phyloP scores from a whole-genome alignment of 2,797 vertebrate genomes.

The Platalea minor region DNA sequence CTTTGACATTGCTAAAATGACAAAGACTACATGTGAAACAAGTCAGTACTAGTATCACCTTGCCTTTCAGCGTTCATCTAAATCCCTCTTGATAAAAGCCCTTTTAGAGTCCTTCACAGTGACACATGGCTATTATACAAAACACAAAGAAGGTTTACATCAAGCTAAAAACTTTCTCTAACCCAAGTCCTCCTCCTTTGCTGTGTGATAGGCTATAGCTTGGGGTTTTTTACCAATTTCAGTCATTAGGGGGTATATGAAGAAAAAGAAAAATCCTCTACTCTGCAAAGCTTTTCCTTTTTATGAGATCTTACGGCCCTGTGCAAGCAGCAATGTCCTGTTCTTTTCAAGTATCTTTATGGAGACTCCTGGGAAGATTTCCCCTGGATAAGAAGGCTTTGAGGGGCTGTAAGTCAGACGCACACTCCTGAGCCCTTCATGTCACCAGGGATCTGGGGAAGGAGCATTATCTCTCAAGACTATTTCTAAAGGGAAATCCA shows the following conservation, averaged over 20 bases:
- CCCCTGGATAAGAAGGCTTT: slow-evolving; percentile 13
- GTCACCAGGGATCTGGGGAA: slow-evolving; percentile 19
- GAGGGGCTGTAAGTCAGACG: neutral
- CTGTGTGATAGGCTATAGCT: neutral
- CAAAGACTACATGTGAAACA: slow-evolving; percentile 20
- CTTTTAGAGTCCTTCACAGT: slow-evolving; percentile 6
- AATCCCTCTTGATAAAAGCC: slow-evolving; percentile 18
- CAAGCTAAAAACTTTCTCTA: neutral
- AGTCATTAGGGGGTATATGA: neutral
- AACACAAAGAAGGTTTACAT: neutral
- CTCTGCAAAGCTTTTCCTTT: neutral
- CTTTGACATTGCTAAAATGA: slow-evolving; percentile 7
- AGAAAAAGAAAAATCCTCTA: neutral
- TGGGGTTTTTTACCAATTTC: neutral
- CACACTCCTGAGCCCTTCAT: neutral
- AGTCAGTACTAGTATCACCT: neutral
- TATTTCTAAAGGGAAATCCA: slow-evolving; percentile 22
- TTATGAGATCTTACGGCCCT: neutral
- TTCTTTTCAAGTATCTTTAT: slow-evolving; percentile 32
- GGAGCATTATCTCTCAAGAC: slow-evolving; percentile 1
- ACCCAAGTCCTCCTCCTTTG: neutral
- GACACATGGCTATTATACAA: slow-evolving; percentile 3
- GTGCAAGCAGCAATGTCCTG: neutral
- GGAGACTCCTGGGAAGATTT: slow-evolving; percentile 21
- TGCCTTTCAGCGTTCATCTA: slow-evolving; percentile 2